Percentiles rank a stretch among this genome's conserved stretches.
These are phyloP conservation scores for Lasiurus cinereus DNA, from an alignment of 2,113 vertebrate species.

Conservation along the genomic window DNA sequence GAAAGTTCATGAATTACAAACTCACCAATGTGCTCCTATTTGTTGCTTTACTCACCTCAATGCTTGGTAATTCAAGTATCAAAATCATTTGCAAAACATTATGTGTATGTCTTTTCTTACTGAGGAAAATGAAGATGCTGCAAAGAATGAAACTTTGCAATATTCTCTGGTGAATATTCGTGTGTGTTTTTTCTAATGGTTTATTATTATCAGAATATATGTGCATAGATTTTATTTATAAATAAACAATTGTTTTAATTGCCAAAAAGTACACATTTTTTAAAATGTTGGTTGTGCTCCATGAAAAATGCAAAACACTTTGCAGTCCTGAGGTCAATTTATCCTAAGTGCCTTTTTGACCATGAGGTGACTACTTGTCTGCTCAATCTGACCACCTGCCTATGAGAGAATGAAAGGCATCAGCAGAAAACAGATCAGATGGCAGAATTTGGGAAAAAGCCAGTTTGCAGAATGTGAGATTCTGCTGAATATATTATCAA, in stretches of 20 bases:
- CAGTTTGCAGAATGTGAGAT: slow-evolving; percentile 72
- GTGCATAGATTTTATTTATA: not conserved
- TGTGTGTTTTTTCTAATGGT: not conserved
- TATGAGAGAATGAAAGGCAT: slow-evolving; percentile 64
- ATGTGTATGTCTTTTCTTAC: not conserved
- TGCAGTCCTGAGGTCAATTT: not conserved
- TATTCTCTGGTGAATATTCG: slow-evolving; percentile 8
- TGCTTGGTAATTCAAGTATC: not conserved
- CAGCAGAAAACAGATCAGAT: slow-evolving; percentile 77
- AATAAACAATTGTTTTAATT: not conserved
- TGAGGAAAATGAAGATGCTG: not conserved
- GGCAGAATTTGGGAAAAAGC: slow-evolving; percentile 72
- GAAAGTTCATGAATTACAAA: not conserved
- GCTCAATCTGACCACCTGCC: slow-evolving; percentile 66
- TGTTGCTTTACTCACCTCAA: not conserved
- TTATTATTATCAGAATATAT: not conserved
- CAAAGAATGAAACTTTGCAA: not conserved
- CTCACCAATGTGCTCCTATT: not conserved
- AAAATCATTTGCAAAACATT: slow-evolving; percentile 23
- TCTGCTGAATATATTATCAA: slow-evolving; percentile 72
- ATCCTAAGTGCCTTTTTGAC: slow-evolving; percentile 39
- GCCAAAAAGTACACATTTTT: not conserved
- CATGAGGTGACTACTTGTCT: slow-evolving; percentile 48
- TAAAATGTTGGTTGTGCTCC: not conserved
- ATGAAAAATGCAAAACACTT: not conserved